These are phyloP conservation scores for Antedon mediterranea DNA, from an alignment of 53 echinoderm and acorn worm species.

Conservation along the genomic window DNA sequence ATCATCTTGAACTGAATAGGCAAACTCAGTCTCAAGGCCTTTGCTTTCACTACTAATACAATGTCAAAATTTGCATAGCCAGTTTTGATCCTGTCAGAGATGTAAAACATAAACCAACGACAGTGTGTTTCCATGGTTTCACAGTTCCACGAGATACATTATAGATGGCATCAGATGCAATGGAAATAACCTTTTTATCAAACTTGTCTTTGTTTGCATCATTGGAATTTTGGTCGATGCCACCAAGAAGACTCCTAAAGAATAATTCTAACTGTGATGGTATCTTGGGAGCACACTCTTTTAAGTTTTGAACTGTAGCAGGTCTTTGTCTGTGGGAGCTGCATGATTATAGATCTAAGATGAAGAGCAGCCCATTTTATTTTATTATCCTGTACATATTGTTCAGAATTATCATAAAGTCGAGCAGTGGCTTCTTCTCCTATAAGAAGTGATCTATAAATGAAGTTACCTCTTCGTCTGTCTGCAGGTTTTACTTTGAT, in stretches of 20 bases:
- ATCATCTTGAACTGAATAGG: slow-evolving; percentile 18
- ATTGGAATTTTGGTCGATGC: background rate
- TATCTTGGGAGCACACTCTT: slow-evolving; percentile 31
- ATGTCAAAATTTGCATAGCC: slow-evolving; percentile 31
- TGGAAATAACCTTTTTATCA: slow-evolving; percentile 33
- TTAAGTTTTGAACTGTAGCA: slow-evolving; percentile 32
- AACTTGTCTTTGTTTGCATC: slow-evolving; percentile 14
- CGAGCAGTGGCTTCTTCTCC: slow-evolving; percentile 23
- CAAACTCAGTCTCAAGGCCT: slow-evolving; percentile 48
- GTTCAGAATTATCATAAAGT: slow-evolving; percentile 12
- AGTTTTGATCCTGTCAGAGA: slow-evolving; percentile 47
- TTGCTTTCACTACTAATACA: slow-evolving; percentile 23
- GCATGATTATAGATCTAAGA: slow-evolving; percentile 27
- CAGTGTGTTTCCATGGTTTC: slow-evolving; percentile 49
- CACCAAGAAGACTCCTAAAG: slow-evolving; percentile 28
- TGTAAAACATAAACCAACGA: slow-evolving; percentile 36
- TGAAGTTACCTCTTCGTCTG: slow-evolving; percentile 17
- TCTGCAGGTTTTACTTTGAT: slow-evolving; percentile 5
- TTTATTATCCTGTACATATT: slow-evolving; percentile 19
- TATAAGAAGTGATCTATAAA: slow-evolving; percentile 11
- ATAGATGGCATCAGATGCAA: slow-evolving; percentile 54
- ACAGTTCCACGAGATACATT: slow-evolving; percentile 37
- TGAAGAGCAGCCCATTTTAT: slow-evolving; percentile 37
- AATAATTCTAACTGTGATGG: slow-evolving; percentile 36
- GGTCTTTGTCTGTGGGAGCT: slow-evolving; percentile 31